Base-by-base conservation (phyloP, 2,888 invertebrate genomes). In the Cephalotes varians region DNA sequence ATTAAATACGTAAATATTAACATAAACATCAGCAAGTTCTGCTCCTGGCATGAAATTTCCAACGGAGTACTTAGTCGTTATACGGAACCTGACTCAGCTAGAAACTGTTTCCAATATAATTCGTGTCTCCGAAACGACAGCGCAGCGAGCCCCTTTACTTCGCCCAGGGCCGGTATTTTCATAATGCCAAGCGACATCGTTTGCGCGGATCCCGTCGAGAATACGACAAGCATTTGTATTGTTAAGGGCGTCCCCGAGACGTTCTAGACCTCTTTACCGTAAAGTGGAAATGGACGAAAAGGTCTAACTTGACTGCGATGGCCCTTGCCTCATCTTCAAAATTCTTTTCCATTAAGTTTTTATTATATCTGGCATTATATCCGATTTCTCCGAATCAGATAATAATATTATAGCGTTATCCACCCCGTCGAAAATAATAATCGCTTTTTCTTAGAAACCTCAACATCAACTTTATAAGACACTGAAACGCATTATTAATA, bases 21-120 rank as follows among this genome's bases (percentile, higher is more conserved):
- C 12, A 40, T 40, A 54, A 65, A 44, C 40, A 21, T 77, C 40
- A 1, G 44, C 21, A 31, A 69, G 21, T 65, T 76, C 21, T 54
- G 40, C 40, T 31, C 15, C 31, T 40, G 54, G 12, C 15, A 25
- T n/a, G 31, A 54, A 77, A 69, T n/a, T 21, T 65, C 3, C 49
- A 65, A 60, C 60, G 25, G 44, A 76, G 51, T 44, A 56, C 31
- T 69, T 56, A 56, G 44, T 79, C 51, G 65, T 76, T 74, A 74
- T 65, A 51, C 28, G 54, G 7, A 44, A 18, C 21, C 56, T 71
- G 71, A 79, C 31, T 79, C 77, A 79, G 76, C 82, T 69, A 54
- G 85, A 86, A 88, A 89, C 91, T 90, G 89, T 91, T 89, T 89
- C 87, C 91, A 80, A 90, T 89, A 87, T 89, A 90, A 91, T 90